phyloP scores from a whole-genome alignment of 1,140 invertebrate genomes.

The Heliconius nattereri region DNA sequence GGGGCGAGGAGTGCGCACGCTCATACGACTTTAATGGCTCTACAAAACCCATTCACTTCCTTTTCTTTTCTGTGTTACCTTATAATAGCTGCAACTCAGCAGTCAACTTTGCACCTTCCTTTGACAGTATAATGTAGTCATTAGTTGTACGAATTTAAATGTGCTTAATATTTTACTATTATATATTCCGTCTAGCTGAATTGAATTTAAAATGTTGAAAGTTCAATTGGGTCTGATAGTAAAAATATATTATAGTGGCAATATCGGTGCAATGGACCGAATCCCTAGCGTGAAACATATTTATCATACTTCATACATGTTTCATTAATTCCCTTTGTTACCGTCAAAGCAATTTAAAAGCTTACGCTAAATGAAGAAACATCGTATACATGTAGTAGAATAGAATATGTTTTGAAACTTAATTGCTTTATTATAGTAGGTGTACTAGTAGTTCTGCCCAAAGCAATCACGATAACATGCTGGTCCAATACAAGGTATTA shows the following conservation, averaged over 20 bases:
- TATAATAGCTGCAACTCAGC: slow-evolving; percentile 21
- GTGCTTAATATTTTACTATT: slow-evolving; percentile 22
- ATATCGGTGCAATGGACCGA: slow-evolving; percentile 37
- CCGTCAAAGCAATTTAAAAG: slow-evolving; percentile 33
- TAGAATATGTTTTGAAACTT: slow-evolving; percentile 41
- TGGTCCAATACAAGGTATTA: slow-evolving; percentile 50
- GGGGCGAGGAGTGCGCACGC: slow-evolving; percentile 36
- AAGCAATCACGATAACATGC: slow-evolving; percentile 48
- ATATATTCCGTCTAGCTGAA: slow-evolving; percentile 23
- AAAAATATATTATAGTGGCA: slow-evolving; percentile 36
- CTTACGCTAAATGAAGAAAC: slow-evolving; percentile 35
- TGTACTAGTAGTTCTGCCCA: slow-evolving; percentile 45
- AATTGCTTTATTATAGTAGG: slow-evolving; percentile 48
- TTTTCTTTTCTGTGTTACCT: slow-evolving; percentile 19
- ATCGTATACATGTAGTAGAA: slow-evolving; percentile 16
- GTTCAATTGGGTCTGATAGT: slow-evolving; percentile 26
- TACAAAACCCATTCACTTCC: slow-evolving; percentile 19
- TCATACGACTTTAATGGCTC: slow-evolving; percentile 24
- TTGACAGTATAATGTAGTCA: slow-evolving; percentile 19
- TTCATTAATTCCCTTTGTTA: slow-evolving; percentile 38
- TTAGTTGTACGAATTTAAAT: slow-evolving; percentile 12
- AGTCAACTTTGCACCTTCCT: slow-evolving; percentile 17
- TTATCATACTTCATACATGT: slow-evolving; percentile 37
- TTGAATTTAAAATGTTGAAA: slow-evolving; percentile 38
- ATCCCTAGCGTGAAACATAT: slow-evolving; percentile 39